Evolutionary conservation across 2,113 vertebrate species (phyloP).

Genomic region (Prietella phreatophila): DNA sequence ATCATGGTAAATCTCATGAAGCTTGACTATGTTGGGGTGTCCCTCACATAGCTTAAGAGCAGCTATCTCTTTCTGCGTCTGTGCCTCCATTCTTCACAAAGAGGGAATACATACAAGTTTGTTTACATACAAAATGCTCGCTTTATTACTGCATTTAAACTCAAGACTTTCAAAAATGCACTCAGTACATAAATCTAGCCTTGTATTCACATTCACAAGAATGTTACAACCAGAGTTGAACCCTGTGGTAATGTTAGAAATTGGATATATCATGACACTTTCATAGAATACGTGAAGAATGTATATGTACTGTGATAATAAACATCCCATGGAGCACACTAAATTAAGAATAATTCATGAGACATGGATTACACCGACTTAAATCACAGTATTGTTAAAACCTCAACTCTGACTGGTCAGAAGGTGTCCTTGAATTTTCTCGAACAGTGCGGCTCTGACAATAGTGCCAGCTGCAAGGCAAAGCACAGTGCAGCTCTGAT

Average conservation of each 20-base stretch:
- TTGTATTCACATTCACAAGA: neutral
- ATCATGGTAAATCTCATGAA: slow-evolving; percentile 93
- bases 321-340: neutral
- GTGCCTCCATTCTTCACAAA: slow-evolving; percentile 88
- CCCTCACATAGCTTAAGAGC: slow-evolving; percentile 94
- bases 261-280: neutral
- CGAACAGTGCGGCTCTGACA: neutral
- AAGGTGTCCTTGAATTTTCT: neutral
- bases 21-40: slow-evolving; percentile 95
- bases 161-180: neutral
- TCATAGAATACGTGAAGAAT: neutral
- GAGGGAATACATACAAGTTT: neutral
- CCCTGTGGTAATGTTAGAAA: neutral
- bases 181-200: neutral
- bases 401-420: neutral
- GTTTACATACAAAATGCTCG: neutral
- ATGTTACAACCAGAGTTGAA: neutral
- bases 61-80: slow-evolving; percentile 92
- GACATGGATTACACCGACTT: too few species aligned
- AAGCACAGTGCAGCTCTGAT: neutral
- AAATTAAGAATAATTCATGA: neutral
- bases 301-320: neutral
- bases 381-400: neutral
- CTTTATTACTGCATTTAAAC: neutral
- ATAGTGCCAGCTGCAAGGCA: slow-evolving; percentile 1